Evolutionary conservation across 2,113 vertebrate species (phyloP).

Genomic region (Odontophorus gujanensis): DNA sequence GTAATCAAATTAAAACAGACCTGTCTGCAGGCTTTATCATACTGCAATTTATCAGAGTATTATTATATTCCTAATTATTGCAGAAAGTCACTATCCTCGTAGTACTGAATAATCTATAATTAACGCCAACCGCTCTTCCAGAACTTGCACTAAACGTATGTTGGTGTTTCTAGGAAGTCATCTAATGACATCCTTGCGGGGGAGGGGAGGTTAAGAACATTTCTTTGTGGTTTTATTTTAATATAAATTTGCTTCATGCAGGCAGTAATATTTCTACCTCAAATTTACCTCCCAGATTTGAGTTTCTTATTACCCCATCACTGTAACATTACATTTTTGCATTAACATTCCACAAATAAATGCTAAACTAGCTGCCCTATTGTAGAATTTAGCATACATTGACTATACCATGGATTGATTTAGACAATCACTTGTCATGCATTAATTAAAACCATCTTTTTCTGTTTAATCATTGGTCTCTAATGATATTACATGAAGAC

Average conservation of each 20-base stretch:
- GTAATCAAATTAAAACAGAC: not conserved
- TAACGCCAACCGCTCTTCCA: not conserved
- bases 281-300: rapidly evolving
- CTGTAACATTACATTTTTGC: not conserved
- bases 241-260: not conserved
- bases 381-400: conserved; percentile 22
- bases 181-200: not conserved
- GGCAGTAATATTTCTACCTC: not conserved
- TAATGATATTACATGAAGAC: conserved; percentile 70
- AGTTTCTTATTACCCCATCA: not conserved
- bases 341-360: not conserved
- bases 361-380: conserved; percentile 55
- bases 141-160: not conserved
- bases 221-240: not conserved
- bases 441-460: conserved; percentile 81
- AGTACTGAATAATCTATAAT: not conserved
- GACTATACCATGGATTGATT: conserved; percentile 73
- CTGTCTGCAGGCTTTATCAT: not conserved
- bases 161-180: not conserved
- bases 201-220: not conserved
- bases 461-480: conserved; percentile 81
- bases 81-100: not conserved
- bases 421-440: conserved; percentile 77
- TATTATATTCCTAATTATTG: not conserved
- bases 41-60: not conserved